Evolutionary conservation across 1,140 invertebrate genomes (phyloP).

Genomic region (Heliconius eleuchia): DNA sequence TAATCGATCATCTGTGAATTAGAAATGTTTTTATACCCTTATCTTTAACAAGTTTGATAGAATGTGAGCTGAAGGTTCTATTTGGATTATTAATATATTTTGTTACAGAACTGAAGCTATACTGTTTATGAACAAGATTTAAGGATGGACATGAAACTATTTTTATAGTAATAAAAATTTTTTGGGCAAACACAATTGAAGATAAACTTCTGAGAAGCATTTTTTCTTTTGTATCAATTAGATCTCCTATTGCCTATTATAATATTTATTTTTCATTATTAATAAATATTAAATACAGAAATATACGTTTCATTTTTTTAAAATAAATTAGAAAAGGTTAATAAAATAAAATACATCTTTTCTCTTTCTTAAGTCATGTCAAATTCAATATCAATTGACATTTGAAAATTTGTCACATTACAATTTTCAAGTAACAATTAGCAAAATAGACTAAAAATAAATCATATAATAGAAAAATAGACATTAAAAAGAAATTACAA

Average conservation of each 20-base stretch:
- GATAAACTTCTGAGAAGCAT: not conserved
- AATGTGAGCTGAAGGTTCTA: not conserved
- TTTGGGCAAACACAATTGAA: not conserved
- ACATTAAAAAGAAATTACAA: not conserved
- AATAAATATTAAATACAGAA: not conserved
- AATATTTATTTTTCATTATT: constrained; percentile 4
- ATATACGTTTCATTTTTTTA: not conserved
- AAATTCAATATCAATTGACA: not conserved
- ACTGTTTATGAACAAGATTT: constrained; percentile 15
- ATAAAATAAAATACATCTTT: too few relatives aligned
- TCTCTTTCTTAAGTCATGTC: too few relatives aligned
- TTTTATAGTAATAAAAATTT: not conserved
- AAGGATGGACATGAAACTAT: not conserved
- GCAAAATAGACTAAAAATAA: not conserved
- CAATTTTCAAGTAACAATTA: not conserved
- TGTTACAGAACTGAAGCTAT: not conserved
- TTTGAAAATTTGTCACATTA: not conserved
- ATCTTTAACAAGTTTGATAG: not conserved
- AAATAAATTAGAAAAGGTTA: not conserved
- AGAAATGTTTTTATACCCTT: not conserved
- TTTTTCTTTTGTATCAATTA: not conserved
- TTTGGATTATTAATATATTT: not conserved
- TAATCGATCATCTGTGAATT: not conserved
- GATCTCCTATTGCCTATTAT: not conserved
- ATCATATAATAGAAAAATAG: not conserved